Conservation (phyloP, 2,113 vertebrate genomes). For the Phodopus roborovskii region DNA sequence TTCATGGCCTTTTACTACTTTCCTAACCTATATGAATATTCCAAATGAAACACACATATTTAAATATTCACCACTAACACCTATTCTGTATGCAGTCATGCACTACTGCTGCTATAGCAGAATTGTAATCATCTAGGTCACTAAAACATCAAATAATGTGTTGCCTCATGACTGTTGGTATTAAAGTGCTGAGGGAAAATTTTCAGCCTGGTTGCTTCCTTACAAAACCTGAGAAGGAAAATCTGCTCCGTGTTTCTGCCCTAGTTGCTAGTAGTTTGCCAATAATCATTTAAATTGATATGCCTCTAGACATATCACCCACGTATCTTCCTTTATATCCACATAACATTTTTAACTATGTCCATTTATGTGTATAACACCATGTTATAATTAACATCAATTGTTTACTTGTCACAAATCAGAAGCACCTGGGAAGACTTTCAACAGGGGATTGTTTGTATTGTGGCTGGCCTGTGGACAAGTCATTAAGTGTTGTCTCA, state of each 20-base stretch:
- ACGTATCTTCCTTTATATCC: background rate
- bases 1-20: background rate
- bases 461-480: background rate
- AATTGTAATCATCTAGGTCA: background rate
- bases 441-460: background rate
- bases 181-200: background rate
- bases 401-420: background rate
- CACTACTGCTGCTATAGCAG: background rate
- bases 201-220: background rate
- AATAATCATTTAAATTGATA: background rate
- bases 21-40: background rate
- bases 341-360: background rate
- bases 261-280: background rate
- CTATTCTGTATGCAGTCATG: background rate
- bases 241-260: background rate
- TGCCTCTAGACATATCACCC: background rate
- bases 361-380: background rate
- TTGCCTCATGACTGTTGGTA: background rate
- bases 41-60: background rate
- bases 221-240: background rate
- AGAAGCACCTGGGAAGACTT: background rate
- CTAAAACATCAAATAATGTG: background rate
- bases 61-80: background rate
- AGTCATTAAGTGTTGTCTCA: background rate
- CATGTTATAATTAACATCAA: background rate